Percentiles rank a stretch among this genome's conserved stretches.
Conservation (phyloP, 2,888 invertebrate species). For the Cephus sareptanus region DNA sequence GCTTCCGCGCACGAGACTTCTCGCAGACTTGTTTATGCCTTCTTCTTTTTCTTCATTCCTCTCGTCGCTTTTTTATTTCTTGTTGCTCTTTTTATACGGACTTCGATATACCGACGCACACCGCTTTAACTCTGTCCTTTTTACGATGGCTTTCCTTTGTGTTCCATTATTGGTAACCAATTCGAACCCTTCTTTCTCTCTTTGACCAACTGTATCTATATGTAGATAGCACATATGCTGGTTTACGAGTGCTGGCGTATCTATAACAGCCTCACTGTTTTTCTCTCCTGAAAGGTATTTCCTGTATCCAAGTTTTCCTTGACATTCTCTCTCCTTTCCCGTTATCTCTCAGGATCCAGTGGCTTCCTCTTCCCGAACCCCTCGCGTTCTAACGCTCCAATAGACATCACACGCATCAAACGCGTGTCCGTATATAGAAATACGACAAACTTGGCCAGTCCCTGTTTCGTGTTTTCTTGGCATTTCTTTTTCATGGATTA, state of each 20-base stretch:
- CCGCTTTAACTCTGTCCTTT: not conserved
- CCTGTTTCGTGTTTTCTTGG: not conserved
- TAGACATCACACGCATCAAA: not conserved
- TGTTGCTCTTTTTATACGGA: not conserved
- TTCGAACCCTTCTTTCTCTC: not conserved
- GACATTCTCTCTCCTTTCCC: not conserved
- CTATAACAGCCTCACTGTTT: not conserved
- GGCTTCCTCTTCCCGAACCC: not conserved
- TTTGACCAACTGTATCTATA: not conserved
- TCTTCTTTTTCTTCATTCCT: constrained; percentile 9
- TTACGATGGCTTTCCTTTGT: not conserved
- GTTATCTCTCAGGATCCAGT: not conserved
- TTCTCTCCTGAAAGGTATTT: not conserved
- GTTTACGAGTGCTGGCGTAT: not conserved
- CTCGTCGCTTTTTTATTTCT: constrained; percentile 7
- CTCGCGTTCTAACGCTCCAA: not conserved
- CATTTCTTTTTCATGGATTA: not conserved
- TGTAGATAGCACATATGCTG: not conserved
- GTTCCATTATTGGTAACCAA: not conserved
- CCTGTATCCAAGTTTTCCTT: not conserved
- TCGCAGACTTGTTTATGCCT: constrained; percentile 11
- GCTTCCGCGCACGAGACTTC: not conserved
- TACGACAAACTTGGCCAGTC: not conserved
- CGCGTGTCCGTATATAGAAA: not conserved
- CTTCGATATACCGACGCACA: not conserved